Percentiles rank a stretch among this genome's conserved stretches.
Conservation (phyloP, 2,113 vertebrate species). For the Macaca nemestrina region DNA sequence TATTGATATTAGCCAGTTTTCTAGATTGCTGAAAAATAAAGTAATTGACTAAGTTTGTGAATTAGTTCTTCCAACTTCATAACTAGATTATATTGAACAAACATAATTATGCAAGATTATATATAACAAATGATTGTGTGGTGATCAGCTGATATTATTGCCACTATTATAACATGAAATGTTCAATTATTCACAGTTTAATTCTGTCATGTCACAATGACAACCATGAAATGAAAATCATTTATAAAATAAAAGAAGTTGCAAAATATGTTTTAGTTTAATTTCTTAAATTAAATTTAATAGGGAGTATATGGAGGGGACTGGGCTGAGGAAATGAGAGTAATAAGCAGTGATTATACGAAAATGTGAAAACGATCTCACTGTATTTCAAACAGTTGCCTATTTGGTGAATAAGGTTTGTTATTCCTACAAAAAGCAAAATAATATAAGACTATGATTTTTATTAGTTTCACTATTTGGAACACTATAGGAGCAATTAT, state of each 20-base stretch:
- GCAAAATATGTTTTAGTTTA: slow-evolving; percentile 28
- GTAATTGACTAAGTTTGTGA: slow-evolving; percentile 11
- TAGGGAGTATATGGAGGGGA: not conserved
- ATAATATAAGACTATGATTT: not conserved
- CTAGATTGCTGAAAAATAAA: not conserved
- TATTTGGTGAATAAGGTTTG: not conserved
- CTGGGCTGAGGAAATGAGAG: not conserved
- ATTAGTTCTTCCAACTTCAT: slow-evolving; percentile 21
- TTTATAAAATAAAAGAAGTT: slow-evolving; percentile 37
- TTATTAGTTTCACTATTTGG: not conserved
- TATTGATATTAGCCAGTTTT: not conserved
- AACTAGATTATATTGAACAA: slow-evolving; percentile 26
- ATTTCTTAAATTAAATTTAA: slow-evolving; percentile 58
- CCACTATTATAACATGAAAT: slow-evolving; percentile 45
- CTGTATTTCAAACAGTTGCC: not conserved
- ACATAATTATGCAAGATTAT: no score
- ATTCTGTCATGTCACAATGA: slow-evolving; percentile 56
- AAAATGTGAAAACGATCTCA: slow-evolving; percentile 31
- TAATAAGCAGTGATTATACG: not conserved
- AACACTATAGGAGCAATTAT: not conserved
- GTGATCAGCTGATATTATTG: slow-evolving; percentile 27
- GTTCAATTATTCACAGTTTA: slow-evolving; percentile 49
- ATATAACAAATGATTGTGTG: slow-evolving; percentile 26
- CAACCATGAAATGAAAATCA: slow-evolving; percentile 61
- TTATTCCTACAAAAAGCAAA: slow-evolving; percentile 12